Conservation (phyloP, 1,140 invertebrate genomes). For the Protaetia brevitarsis region DNA sequence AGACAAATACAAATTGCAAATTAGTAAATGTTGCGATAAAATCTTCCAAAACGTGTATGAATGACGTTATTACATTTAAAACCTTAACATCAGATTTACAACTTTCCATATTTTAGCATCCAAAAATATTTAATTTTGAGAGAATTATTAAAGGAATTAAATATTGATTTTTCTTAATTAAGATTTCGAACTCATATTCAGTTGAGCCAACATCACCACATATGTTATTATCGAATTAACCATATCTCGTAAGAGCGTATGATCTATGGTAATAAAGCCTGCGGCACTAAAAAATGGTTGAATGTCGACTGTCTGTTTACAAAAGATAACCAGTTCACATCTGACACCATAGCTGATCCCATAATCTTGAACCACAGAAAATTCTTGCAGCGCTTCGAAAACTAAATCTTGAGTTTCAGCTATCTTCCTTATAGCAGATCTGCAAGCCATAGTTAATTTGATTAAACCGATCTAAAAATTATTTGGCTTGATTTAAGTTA, state of each 20-base stretch:
- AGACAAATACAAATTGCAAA: too few species aligned
- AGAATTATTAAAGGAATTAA: too few species aligned
- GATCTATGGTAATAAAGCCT: not conserved
- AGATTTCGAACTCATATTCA: too few species aligned
- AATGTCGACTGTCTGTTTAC: not conserved
- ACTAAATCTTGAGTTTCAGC: not conserved
- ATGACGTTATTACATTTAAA: too few species aligned
- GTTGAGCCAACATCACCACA: not conserved
- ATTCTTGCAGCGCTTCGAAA: not conserved
- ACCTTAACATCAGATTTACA: too few species aligned
- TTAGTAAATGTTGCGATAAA: too few species aligned
- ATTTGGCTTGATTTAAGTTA: too few species aligned
- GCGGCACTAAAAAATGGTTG: not conserved
- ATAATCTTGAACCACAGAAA: not conserved
- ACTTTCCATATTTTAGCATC: too few species aligned
- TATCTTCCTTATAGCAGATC: not conserved
- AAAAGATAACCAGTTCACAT: not conserved
- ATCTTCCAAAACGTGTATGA: too few species aligned
- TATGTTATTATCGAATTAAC: not conserved
- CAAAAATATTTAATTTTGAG: too few species aligned
- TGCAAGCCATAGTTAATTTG: not conserved
- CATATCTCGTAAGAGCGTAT: not conserved
- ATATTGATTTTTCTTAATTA: too few species aligned
- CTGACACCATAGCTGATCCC: not conserved
- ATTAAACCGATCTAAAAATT: too few species aligned